Percentiles rank a stretch among this genome's conserved stretches.
Evolutionary conservation across 2,888 invertebrate genomes (phyloP).

Genomic region (Drosophila mulleri): DNA sequence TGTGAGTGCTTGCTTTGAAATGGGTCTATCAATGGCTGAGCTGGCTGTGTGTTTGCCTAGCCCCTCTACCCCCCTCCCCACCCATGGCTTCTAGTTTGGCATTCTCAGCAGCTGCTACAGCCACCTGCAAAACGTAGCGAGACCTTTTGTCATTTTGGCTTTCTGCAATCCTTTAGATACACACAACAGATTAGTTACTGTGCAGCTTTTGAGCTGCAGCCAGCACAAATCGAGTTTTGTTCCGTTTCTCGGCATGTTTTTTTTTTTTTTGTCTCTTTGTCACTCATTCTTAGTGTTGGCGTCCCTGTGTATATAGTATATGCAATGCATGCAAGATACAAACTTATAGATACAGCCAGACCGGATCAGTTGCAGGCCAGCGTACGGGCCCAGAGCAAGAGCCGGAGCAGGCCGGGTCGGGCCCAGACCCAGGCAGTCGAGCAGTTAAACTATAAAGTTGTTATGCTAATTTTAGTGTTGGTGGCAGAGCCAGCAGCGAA

Average conservation of each 20-base stretch:
- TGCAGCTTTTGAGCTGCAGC: conserved; percentile 35
- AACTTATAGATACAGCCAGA: conserved; percentile 70
- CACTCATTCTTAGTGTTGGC: conserved; percentile 50
- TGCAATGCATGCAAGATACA: conserved; percentile 73
- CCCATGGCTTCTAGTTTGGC: not conserved
- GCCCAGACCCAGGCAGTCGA: conserved; percentile 39
- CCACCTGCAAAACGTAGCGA: conserved; percentile 42
- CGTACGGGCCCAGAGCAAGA: conserved; percentile 4
- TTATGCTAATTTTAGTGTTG: conserved; percentile 84
- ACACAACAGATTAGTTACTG: conserved; percentile 80
- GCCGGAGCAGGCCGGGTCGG: conserved; percentile 26
- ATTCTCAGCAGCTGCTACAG: conserved; percentile 23
- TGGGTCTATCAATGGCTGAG: conserved; percentile 51
- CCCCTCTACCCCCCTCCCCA: not conserved
- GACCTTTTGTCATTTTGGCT: conserved; percentile 66
- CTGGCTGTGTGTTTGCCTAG: conserved; percentile 9
- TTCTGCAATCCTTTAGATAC: conserved; percentile 83
- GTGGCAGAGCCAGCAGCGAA: conserved; percentile 55
- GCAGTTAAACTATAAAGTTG: conserved; percentile 85
- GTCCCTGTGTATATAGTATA: conserved; percentile 37
- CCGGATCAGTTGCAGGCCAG: conserved; percentile 46
- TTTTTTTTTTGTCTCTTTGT: conserved; percentile 47
- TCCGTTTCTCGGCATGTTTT: conserved; percentile 25
- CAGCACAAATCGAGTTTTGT: conserved; percentile 57
- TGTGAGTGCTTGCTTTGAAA: conserved; percentile 24